Evolutionary conservation across 2,797 vertebrate species (phyloP), one percentile per base, ranked within the genome.

Genomic region (Scolopax bukidnonensis): DNA sequence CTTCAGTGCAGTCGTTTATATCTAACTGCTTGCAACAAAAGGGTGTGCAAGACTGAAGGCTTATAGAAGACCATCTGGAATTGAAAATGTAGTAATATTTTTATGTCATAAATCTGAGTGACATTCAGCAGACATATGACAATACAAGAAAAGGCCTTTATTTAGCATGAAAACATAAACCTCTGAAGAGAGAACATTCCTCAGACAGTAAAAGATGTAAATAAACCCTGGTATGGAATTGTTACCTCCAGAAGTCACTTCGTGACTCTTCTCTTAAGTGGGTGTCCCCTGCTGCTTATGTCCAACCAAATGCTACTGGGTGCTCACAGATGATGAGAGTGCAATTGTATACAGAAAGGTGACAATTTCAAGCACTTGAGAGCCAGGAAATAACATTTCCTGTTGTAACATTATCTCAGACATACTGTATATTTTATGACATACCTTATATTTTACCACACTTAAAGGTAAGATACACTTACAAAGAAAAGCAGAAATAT

Each of bases 401-500:
- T 82, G 25, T 50, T 78, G 92, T 84, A 94, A 93, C 40, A 73
- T 94, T 95, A 87, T 94, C 51, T 84, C 83, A 95, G n/a, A 8
- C 47, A 33, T 65, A 43, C n/a, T 81, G 32, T 67, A 23, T 73
- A 79, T 87, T 94, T 95, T 95, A 93, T 92, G 65, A 32, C 36
- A 59, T 47, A 50, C 4, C 21, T 91, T 79, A 36, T 74, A 73
- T 81, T 88, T 95, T 90, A 76, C 45, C 54, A 61, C 59, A 76
- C 16, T 87, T 84, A 89, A 61, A 93, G 7, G 54, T 73, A 90
- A 88, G 88, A 81, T 41, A 65, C 43, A 75, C 64, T 85, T 91
- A 60, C 28, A 90, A 84, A 90, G 80, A 81, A 94, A 91, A 86
- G 16, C 32, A 75, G 30, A 59, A 93, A 45, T 87, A 64, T 83